phyloP scores from a whole-genome alignment of 2,797 vertebrate species.

The Rhabdophis nuchalis region DNA sequence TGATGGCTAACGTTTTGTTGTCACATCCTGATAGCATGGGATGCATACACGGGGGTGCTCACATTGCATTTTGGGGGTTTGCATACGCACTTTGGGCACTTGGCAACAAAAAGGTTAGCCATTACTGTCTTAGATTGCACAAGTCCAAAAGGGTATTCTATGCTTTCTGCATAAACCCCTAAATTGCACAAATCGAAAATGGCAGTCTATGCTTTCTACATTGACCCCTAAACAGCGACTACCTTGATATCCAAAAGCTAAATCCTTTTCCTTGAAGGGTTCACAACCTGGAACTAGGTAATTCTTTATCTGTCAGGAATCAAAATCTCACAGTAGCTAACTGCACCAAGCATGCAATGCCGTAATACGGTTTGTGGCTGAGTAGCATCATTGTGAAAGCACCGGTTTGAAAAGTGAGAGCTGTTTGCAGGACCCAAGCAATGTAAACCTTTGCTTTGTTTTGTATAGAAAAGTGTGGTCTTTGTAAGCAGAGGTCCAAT shows the following conservation, averaged over 20 bases:
- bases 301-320: background rate
- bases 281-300: background rate
- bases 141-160: too few species aligned
- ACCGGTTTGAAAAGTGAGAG: background rate
- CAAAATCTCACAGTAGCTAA: background rate
- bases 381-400: background rate
- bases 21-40: too few species aligned
- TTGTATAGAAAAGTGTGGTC: background rate
- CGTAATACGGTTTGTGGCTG: background rate
- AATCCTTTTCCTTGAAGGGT: background rate
- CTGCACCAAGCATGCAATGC: background rate
- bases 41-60: too few species aligned
- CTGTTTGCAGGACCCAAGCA: background rate
- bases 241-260: background rate
- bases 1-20: too few species aligned
- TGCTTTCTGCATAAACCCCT: too few species aligned
- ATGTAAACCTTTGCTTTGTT: background rate
- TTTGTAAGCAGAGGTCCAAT: background rate
- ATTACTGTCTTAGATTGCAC: too few species aligned
- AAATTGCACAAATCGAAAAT: background rate
- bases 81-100: too few species aligned
- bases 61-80: too few species aligned
- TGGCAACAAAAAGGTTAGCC: too few species aligned
- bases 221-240: background rate
- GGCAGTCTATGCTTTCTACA: background rate